Base-by-base conservation (phyloP, 92 coral and sea anemone species). In the Palythoa grandiflora region DNA sequence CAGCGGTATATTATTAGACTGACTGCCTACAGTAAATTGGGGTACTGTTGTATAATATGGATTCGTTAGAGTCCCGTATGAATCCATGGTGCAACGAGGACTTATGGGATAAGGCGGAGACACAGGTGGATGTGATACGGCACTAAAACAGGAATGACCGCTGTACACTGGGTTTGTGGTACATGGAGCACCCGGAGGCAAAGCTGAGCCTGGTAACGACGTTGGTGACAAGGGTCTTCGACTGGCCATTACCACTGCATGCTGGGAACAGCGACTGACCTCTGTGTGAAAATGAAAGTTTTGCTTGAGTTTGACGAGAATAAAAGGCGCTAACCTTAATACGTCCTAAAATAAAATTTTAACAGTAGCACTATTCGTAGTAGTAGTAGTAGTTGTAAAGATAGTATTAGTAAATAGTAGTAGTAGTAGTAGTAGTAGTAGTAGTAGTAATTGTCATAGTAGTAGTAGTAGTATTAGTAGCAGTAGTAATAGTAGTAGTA, bases 21-120 rank as follows among this genome's bases (percentile, higher is more conserved):
- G 98, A 83, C 91, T 88, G 75, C 87, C 92, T 57, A 93, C 37
- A 4, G 89, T 74, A 84, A 88, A 93, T 6, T 92, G 93, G 9
- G 94, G 88, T 80, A 89, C 96, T 0, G 92, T 77, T 48, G 93
- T 80, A 66, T 91, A 94, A 66, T 88, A 91, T 63, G 88, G 91
- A 83, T 91, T 94, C 50, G 89, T 83, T 38, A 91, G 83, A 44
- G 91, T 87, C 87, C 93, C 96, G 92, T 91, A 95, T 71, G 92
- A 90, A 16, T 95, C 98, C 16, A 92, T 80, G 6, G 93, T 77
- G 78, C 94, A 95, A 91, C 91, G 94, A 38, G 96, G 98, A 66
- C 92, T 83, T 52, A 95, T 85, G 79, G 95, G 92, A 85, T 95
- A 95, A 66, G 88, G 94, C 74, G 94, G 93, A 16, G 96, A 84